Percentiles rank a stretch among this genome's conserved stretches.
Conservation (phyloP, 2,797 vertebrate species). For the Strix occidentalis region DNA sequence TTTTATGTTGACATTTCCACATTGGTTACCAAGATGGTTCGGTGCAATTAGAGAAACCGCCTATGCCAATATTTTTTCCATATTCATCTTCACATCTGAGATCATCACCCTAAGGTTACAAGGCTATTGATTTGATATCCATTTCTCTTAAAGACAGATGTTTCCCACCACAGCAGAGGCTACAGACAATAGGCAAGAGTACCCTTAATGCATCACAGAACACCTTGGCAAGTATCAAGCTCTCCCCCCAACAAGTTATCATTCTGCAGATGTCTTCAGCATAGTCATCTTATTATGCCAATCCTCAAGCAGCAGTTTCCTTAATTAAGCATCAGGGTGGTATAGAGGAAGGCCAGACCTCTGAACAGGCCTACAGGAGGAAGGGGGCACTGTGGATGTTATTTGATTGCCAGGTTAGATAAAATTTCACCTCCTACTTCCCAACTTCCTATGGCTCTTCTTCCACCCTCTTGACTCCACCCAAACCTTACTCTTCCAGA, state of each 20-base stretch:
- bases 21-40: background rate
- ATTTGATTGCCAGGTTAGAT: background rate
- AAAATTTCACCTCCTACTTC: background rate
- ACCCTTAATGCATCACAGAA: background rate
- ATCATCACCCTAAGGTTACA: background rate
- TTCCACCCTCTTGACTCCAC: background rate
- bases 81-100: background rate
- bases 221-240: background rate
- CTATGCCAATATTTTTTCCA: background rate
- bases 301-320: background rate
- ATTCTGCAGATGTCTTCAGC: background rate
- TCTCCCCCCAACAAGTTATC: background rate
- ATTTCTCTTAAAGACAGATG: background rate
- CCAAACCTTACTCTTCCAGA: too few relatives aligned
- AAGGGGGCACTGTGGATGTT: background rate
- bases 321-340: background rate
- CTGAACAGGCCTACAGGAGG: background rate
- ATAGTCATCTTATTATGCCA: background rate
- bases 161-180: background rate
- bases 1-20: background rate
- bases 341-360: background rate
- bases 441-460: background rate
- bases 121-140: constrained; percentile 19
- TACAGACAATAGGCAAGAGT: background rate
- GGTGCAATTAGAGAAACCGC: background rate